Conservation (phyloP, 2,888 invertebrate species). For the Cerceris ruficornis region DNA sequence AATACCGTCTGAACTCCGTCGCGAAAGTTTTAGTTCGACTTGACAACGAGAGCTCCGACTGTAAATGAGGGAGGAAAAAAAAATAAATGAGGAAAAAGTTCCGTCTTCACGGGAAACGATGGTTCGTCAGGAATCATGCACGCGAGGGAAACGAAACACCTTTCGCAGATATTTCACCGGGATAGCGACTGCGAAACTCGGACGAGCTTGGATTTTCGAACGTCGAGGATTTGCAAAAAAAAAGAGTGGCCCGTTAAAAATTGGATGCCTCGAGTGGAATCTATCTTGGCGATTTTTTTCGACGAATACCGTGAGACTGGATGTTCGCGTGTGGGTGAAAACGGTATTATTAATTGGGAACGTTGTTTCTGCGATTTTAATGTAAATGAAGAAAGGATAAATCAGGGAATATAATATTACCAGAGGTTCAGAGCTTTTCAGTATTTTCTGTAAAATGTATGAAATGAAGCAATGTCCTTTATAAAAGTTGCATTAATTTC, state of each 20-base stretch:
- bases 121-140: constrained; percentile 17
- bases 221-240: neutral
- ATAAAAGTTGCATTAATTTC: too few species aligned
- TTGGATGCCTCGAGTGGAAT: neutral
- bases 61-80: constrained; percentile 27
- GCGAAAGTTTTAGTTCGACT: constrained; percentile 44
- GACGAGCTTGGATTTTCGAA: constrained; percentile 1
- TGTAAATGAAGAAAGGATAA: too few species aligned
- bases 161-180: constrained; percentile 28
- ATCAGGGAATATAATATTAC: too few species aligned
- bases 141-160: constrained; percentile 9
- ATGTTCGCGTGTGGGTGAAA: too few species aligned
- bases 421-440: too few species aligned
- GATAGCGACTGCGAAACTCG: neutral
- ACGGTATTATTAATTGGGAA: too few species aligned
- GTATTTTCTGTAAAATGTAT: too few species aligned
- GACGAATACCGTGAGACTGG: too few species aligned
- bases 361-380: too few species aligned
- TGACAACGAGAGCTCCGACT: constrained; percentile 43
- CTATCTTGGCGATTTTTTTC: neutral
- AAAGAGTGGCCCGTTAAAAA: neutral
- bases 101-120: neutral
- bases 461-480: too few species aligned
- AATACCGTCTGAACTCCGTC: constrained; percentile 34
- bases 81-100: constrained; percentile 14